Evolutionary conservation across 2,113 vertebrate species (phyloP).

Genomic region (Eurystomus gularis): DNA sequence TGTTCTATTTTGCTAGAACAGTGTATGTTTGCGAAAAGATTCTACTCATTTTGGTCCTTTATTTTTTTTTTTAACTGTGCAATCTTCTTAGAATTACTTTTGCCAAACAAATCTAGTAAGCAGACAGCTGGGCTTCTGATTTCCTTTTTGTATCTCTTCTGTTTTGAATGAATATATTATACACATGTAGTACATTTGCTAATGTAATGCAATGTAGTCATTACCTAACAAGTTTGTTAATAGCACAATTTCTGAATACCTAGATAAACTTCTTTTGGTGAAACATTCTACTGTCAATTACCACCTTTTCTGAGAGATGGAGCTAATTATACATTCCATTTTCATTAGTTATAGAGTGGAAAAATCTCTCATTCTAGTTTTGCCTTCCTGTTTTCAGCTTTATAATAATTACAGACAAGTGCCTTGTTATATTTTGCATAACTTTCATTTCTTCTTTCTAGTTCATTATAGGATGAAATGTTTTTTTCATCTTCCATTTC

Average conservation of each 20-base stretch:
- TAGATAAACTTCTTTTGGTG: neutral
- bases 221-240: neutral
- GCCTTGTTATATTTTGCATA: neutral
- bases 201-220: neutral
- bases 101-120: neutral
- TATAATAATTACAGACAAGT: neutral
- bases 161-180: neutral
- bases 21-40: neutral
- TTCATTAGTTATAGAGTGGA: neutral
- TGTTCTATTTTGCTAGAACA: neutral
- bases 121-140: neutral
- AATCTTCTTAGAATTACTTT: neutral
- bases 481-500: neutral
- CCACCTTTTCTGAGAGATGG: neutral
- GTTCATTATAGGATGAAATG: neutral
- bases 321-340: neutral
- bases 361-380: neutral
- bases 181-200: neutral
- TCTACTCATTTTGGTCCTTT: neutral
- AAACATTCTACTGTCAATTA: neutral
- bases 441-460: neutral
- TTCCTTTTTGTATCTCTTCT: neutral
- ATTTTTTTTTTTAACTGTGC: neutral
- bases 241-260: neutral
- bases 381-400: neutral